Base-by-base conservation (phyloP, 2,797 vertebrate genomes). In the Pseudochirops corinnae region DNA sequence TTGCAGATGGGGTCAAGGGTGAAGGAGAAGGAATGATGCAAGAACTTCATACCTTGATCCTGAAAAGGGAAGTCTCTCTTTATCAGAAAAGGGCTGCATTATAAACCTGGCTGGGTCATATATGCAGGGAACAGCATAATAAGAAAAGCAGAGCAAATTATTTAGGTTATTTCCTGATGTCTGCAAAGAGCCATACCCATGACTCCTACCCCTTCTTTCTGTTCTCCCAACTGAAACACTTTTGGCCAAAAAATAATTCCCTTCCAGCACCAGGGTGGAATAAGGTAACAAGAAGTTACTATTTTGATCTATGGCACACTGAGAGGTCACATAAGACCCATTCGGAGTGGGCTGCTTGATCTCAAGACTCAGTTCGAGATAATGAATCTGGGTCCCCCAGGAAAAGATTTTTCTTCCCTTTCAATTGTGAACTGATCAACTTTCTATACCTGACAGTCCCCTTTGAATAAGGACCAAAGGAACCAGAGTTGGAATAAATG, bases 51-150 rank as follows among this genome's bases (percentile, higher is more conserved):
- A 26, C 31, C 91, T 14, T 50, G 94, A 60, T 67, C 97, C 93
- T 94, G 87, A 94, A 93, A 90, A 95, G 92, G 91, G 91, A 16
- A 13, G 87, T 90, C 94, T 93, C 92, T 90, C 50, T 46, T 46
- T 92, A 90, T 92, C 87, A 94, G 95, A 94, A 95, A 94, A 67
- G 39, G 92, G 55, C 58, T 93, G 62, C 93, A 90, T 87, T 60
- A 94, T 94, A 95, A 97, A 55, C 55, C 46, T 67, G 29, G 24
- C 12, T n/a, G 39, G 87, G 93, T 74, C 7, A n/a, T 93, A 53
- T 87, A 94, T 92, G 90, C 90, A 93, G 67, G 26, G 52, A 93
- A 90, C 16, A 50, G n/a, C 94, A 90, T n/a, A 3, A 92, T 56
- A 55, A 62, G 67, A 92, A 96, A 94, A 92, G 93, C 56, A 31